Conservation (phyloP, 2,888 invertebrate species). For the Yponomeuta evonymella region DNA sequence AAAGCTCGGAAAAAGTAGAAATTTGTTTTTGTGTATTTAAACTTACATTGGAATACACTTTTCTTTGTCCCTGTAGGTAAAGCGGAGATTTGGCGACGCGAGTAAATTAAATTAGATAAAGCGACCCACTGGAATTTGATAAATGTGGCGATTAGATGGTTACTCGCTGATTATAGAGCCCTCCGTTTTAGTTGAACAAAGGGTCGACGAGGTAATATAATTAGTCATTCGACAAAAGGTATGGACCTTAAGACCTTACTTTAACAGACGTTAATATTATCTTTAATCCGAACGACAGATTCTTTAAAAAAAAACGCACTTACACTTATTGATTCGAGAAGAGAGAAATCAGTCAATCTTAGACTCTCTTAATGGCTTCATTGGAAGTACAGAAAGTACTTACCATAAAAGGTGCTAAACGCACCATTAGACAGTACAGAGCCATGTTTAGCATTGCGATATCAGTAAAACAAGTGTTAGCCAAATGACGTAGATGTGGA, state of each 20-base stretch:
- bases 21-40: no score
- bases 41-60: not conserved
- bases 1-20: no score
- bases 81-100: conserved; percentile 5
- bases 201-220: not conserved
- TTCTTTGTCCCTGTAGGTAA: not conserved
- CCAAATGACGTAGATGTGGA: not conserved
- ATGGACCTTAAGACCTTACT: not conserved
- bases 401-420: not conserved
- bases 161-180: not conserved
- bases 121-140: conserved; percentile 9
- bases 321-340: no score
- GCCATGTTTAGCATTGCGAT: not conserved
- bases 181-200: conserved; percentile 1
- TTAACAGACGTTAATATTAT: no score
- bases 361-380: no score
- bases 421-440: not conserved
- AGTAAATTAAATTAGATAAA: conserved; percentile 12
- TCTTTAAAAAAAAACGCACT: no score
- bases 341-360: no score
- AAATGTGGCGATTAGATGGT: conserved; percentile 4
- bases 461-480: not conserved
- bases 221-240: not conserved
- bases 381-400: not conserved
- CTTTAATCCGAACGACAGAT: no score